Percentiles rank a stretch among this genome's conserved stretches.
Conservation (phyloP, 2,797 vertebrate species). For the Denticeps clupeoides region DNA sequence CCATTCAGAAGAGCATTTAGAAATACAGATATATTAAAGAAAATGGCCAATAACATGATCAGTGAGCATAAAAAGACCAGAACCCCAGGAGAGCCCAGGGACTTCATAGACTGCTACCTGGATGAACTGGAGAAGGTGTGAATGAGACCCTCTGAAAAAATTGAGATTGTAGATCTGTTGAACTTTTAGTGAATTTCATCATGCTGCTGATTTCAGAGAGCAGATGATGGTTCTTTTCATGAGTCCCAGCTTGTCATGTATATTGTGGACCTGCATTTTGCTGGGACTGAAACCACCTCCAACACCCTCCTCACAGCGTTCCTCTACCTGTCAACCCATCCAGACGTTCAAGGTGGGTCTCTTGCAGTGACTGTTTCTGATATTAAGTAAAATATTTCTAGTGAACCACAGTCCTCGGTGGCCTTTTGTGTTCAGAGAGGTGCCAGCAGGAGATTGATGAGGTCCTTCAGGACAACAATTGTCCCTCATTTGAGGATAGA, state of each 20-base stretch:
- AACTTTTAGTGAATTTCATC: too few species aligned
- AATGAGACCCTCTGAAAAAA: too few species aligned
- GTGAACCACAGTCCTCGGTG: too few species aligned
- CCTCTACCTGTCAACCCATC: slow-evolving; percentile 46
- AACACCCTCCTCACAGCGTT: slow-evolving; percentile 51
- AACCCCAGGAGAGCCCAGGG: slow-evolving; percentile 36
- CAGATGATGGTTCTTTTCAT: slow-evolving; percentile 36
- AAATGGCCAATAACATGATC: too few species aligned
- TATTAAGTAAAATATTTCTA: too few species aligned
- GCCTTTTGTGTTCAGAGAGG: slow-evolving; percentile 28
- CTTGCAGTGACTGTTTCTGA: too few species aligned
- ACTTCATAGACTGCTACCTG: slow-evolving; percentile 49
- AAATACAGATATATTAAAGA: too few species aligned
- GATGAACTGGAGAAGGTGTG: slow-evolving; percentile 41
- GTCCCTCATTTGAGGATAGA: slow-evolving; percentile 39
- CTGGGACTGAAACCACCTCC: slow-evolving; percentile 58
- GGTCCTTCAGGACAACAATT: slow-evolving; percentile 36
- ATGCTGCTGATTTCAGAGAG: slow-evolving; percentile 20
- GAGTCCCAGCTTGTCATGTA: slow-evolving; percentile 32
- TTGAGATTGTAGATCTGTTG: too few species aligned
- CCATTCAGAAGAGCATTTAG: too few species aligned
- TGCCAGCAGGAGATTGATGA: slow-evolving; percentile 53
- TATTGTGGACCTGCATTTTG: slow-evolving; percentile 39
- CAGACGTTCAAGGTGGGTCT: slow-evolving; percentile 52
- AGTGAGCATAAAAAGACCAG: slow-evolving; percentile 34